Conservation (phyloP, 2,113 vertebrate genomes). For the Oenanthe oenanthe region DNA sequence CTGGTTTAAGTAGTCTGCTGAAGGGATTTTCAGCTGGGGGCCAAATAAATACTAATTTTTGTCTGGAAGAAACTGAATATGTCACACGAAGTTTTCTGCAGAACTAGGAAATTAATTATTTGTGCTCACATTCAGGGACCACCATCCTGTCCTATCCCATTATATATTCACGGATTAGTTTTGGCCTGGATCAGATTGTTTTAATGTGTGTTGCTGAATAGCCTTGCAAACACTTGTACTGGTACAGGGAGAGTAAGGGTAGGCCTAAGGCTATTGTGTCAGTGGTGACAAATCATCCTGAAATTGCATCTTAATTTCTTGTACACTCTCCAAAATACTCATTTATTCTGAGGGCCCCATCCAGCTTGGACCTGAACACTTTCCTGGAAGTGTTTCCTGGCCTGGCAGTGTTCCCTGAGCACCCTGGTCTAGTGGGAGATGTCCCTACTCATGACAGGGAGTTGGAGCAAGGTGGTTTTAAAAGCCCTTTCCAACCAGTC, state of each 20-base stretch:
- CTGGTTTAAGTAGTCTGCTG: not conserved
- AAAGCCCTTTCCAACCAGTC: not conserved
- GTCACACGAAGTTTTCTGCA: not conserved
- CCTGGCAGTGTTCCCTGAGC: not conserved
- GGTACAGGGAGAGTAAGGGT: not conserved
- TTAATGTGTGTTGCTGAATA: not conserved
- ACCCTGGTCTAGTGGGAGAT: not conserved
- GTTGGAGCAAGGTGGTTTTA: not conserved
- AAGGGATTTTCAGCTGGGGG: not conserved
- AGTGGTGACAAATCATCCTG: not conserved
- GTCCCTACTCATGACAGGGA: not conserved
- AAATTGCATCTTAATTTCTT: not conserved
- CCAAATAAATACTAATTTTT: not conserved
- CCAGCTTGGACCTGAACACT: not conserved
- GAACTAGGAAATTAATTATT: not conserved
- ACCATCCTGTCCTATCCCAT: not conserved
- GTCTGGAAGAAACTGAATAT: not conserved
- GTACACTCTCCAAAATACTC: not conserved
- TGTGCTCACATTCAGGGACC: not conserved
- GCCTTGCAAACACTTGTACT: not conserved
- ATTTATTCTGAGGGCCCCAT: accelerated
- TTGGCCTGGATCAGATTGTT: not conserved
- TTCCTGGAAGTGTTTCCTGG: not conserved
- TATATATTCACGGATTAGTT: not conserved
- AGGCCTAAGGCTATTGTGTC: not conserved